Evolutionary conservation across 2,888 invertebrate genomes (phyloP), one percentile per base, ranked within the genome.

Genomic region (Napeogenes inachia): DNA sequence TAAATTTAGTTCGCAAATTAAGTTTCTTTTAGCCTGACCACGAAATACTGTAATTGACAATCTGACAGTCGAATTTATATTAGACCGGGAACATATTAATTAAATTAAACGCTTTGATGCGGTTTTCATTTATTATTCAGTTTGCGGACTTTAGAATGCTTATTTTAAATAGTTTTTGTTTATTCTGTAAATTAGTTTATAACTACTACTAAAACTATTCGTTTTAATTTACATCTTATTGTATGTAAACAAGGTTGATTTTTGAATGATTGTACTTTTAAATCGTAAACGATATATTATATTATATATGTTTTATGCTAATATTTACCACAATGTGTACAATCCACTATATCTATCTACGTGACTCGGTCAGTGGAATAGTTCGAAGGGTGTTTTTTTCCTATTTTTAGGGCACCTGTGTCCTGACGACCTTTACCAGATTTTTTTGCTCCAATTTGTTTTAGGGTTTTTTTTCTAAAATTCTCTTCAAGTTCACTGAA

Each of bases 381-480:
- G 85, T 85, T 87, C 78, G 81, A 81, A 82, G 78, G 76, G 70
- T 46, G 56, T 54, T 68, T 71, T n/a, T 71, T 72, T 78, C 76
- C 81, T 84, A 84, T 85, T 85, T 84, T 80, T 80, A 77, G 78
- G 79, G 76, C 80, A 82, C 70, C 71, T 73, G 72, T 68, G 68
- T 69, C 70, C 68, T 58, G 65, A 59, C 67, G 73, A 72, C 75
- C 74, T 75, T 75, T 68, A 67, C 60, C 62, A 58, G 65, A 66
- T 53, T 68, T 73, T 71, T 72, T 73, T 68, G 69, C 68, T 67
- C 67, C 59, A 64, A 55, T 72, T 67, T 68, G 59, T 63, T 68
- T 64, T 53, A 61, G 61, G 59, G 62, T 63, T 63, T 66, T 67
- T 66, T 66, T 66, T 66, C 69, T 59, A 64, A 63, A 56, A 60